Conservation (phyloP, 2,888 invertebrate species). For the Caenorhabditis uteleia region DNA sequence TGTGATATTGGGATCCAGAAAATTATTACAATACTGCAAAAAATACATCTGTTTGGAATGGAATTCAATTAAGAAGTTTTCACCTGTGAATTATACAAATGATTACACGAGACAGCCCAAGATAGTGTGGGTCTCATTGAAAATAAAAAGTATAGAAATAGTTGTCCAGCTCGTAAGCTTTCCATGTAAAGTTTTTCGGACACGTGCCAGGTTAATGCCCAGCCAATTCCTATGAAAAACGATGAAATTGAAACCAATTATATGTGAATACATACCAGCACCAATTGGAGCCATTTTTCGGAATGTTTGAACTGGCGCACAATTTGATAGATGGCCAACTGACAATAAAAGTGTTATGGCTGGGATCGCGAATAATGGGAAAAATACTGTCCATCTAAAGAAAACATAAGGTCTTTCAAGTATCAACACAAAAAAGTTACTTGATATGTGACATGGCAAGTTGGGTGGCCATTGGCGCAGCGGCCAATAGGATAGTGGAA, state of each 20-base stretch:
- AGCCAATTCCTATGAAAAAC: slow-evolving; percentile 46
- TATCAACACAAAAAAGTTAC: too few relatives aligned
- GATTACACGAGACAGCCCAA: slow-evolving; percentile 46
- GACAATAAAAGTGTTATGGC: slow-evolving; percentile 42
- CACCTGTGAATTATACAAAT: slow-evolving; percentile 26
- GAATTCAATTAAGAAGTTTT: too few relatives aligned
- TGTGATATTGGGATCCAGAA: slow-evolving; percentile 33
- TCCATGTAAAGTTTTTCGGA: slow-evolving; percentile 46
- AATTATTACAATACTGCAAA: slow-evolving; percentile 27
- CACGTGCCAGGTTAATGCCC: slow-evolving; percentile 53
- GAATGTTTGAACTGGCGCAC: slow-evolving; percentile 46
- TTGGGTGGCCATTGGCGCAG: slow-evolving; percentile 39
- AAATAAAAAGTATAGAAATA: slow-evolving; percentile 44
- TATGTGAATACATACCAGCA: slow-evolving; percentile 32
- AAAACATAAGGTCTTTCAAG: background rate
- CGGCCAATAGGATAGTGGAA: slow-evolving; percentile 33
- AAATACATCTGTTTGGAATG: background rate
- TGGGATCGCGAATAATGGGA: slow-evolving; percentile 51
- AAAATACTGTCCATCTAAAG: slow-evolving; percentile 48
- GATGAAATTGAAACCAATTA: background rate
- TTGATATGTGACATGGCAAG: slow-evolving; percentile 26
- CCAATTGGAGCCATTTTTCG: slow-evolving; percentile 49
- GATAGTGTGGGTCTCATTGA: slow-evolving; percentile 35
- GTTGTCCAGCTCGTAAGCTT: slow-evolving; percentile 40
- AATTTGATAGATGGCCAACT: slow-evolving; percentile 41